A percentile compares a stretch with the other conserved stretches of the same genome.
These are phyloP conservation scores for Clistopyga incitator DNA, from an alignment of 2,888 invertebrate species.

Conservation along the genomic window DNA sequence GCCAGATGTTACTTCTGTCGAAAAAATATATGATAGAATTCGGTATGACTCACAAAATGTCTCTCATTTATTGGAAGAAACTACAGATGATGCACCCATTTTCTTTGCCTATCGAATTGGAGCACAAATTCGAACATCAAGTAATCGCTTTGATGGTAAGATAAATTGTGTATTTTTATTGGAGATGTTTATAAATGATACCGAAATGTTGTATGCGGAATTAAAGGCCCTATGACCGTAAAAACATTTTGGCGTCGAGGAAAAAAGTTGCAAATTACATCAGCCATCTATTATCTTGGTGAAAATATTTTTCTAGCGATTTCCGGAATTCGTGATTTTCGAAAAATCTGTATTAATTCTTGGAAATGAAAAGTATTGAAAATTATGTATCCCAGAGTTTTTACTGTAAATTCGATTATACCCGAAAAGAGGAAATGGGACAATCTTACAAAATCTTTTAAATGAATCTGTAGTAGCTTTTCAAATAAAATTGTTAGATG, in stretches of 20 bases:
- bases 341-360: no score
- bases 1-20: constrained; percentile 79
- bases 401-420: no score
- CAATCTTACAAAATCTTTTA: no score
- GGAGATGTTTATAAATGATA: neutral
- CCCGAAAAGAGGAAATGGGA: no score
- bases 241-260: neutral
- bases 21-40: constrained; percentile 82
- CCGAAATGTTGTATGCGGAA: neutral
- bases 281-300: no score
- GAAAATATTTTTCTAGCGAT: no score
- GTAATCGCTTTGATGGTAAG: constrained; percentile 79
- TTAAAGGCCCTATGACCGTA: neutral
- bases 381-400: no score
- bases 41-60: constrained; percentile 81
- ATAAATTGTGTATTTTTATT: constrained; percentile 7
- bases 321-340: no score
- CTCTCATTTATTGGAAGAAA: constrained; percentile 82
- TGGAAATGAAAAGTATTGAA: no score
- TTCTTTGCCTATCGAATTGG: constrained; percentile 56
- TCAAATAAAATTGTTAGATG: no score
- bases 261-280: no score
- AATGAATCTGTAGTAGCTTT: constrained; percentile 20
- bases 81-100: constrained; percentile 74
- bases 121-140: constrained; percentile 80